phyloP scores from a whole-genome alignment of 2,888 invertebrate species.

The Shargacucullia verbasci region DNA sequence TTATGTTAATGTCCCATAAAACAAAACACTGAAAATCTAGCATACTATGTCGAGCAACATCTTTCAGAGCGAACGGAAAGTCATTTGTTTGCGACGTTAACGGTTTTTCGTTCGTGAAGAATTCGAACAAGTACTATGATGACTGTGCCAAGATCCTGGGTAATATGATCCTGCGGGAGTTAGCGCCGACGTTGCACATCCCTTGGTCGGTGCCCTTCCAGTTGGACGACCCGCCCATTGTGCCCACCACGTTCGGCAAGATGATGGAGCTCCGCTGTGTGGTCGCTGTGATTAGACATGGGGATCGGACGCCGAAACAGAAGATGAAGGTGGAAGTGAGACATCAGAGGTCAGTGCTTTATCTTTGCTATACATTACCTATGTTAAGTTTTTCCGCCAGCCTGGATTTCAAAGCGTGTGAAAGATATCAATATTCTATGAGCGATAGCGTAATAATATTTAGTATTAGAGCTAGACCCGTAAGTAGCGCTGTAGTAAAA shows the following conservation, averaged over 20 bases:
- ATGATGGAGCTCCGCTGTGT: constrained; percentile 98
- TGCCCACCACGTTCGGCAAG: constrained; percentile 99
- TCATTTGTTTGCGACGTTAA: constrained; percentile 99
- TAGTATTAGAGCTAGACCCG: no score
- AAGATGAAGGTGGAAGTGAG: constrained; percentile 99
- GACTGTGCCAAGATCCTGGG: constrained; percentile 99
- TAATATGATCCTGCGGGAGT: constrained; percentile 98
- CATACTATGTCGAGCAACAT: background rate
- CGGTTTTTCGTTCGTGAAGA: constrained; percentile 99
- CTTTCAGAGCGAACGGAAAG: constrained; percentile 97
- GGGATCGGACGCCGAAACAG: constrained; percentile 99
- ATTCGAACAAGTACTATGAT: constrained; percentile 99
- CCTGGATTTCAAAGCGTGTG: no score
- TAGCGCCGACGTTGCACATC: constrained; percentile 98
- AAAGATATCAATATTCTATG: no score
- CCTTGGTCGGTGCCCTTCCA: constrained; percentile 99
- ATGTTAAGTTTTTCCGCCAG: no score
- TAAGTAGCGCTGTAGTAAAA: no score
- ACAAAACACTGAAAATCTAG: background rate
- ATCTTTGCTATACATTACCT: no score
- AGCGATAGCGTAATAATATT: no score
- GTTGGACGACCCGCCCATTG: constrained; percentile 99
- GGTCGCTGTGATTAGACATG: constrained; percentile 98
- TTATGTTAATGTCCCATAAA: no score
- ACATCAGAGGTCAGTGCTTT: constrained; percentile 93